Base-by-base conservation (phyloP, 2,113 vertebrate species). In the Dasyprocta punctata region DNA sequence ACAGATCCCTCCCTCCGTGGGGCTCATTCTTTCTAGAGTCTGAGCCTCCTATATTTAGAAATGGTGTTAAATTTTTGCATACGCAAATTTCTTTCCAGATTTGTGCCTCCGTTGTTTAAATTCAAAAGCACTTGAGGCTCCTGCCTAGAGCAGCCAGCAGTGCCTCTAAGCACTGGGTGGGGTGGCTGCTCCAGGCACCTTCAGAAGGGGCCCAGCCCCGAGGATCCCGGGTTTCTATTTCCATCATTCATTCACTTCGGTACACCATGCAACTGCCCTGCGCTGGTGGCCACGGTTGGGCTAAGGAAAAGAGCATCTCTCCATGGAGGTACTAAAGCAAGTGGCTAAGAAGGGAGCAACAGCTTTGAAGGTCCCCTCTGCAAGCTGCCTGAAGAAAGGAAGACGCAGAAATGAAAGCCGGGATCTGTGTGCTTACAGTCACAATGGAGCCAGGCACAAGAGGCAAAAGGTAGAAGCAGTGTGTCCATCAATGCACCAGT, bases 341-440 rank as follows among this genome's bases (percentile, higher is more conserved):
- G 28, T 26, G 67, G 4, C 36, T 38, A 8, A 58, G 24, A 65
- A 69, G 56, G 36, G 12, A 60, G 71, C 80, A 82, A 36, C 11
- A 91, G 36, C 1, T 17, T 38, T 73, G 38, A 73, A 10, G 44
- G 33, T 78, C 28, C 22, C 36, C 26, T 47, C 36, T 49, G 20
- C 24, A 17, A 38, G 2, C 3, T 5, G 16, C 12, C 75, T 20
- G n/a, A 61, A 30, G 69, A 63, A 49, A 22, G 36, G 73, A 56
- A 26, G 17, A 6, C 0, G 4, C 36, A 30, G 44, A 52, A 61
- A n/a, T 33, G 10, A 83, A 58, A 60, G 38, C 33, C 24, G 28
- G 44, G 7, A 2, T 47, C 30, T 86, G 13, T 1, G 24, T 19
- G 0, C 0, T 20, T 13, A 0, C 8, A 7, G n/a, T 41, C 84